Base-by-base conservation (phyloP, 30 jellyfish, hydroid and myxozoan genomes). In the Aurelia coerulea region DNA sequence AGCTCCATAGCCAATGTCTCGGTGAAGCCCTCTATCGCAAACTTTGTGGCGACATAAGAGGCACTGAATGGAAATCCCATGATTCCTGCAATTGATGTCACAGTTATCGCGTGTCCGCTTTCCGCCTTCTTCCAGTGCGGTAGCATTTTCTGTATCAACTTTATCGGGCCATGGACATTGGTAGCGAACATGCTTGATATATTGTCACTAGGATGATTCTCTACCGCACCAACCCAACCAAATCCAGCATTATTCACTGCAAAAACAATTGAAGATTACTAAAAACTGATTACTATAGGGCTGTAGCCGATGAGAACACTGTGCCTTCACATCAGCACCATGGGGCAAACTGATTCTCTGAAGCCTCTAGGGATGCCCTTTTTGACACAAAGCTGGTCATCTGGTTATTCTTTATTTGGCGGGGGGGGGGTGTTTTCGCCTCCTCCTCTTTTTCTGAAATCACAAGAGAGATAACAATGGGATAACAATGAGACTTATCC, bases 191-290 rank as follows among this genome's bases (percentile, higher is more conserved):
- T 62, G 65, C 51, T 8, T n/a, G 62, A 29, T 1, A 74, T 64
- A 10, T 62, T 12, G 19, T 13, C 88, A 13, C n/a, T 32, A 14
- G 76, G 35, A 23, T 62, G 88, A 11, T 49, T 46, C 54, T 84
- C 83, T 8, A 58, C 14, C 49, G 93, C 79, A 8, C 93, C 93
- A 71, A 58, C 49, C 76, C 77, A 65, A 14, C 88, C 93, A 84
- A 73, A 73, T 5, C 76, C 93, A 41, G 93, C 93, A 49, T 73
- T 84, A 74, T 84, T 84, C 73, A 84, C 93, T 84, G 76, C 16
- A 60, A 72, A 29, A 59, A 66, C 33, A 46, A 16, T 18, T 3
- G 19, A n/a, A 14, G 8, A 65, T 14, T 14, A 59, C 31, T 59
- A 16, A 59, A 16, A 59, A 2, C 10, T 9, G 10, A 14, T 54